Conservation (phyloP, 2,888 invertebrate genomes). For the Pilophorus perplexus region DNA sequence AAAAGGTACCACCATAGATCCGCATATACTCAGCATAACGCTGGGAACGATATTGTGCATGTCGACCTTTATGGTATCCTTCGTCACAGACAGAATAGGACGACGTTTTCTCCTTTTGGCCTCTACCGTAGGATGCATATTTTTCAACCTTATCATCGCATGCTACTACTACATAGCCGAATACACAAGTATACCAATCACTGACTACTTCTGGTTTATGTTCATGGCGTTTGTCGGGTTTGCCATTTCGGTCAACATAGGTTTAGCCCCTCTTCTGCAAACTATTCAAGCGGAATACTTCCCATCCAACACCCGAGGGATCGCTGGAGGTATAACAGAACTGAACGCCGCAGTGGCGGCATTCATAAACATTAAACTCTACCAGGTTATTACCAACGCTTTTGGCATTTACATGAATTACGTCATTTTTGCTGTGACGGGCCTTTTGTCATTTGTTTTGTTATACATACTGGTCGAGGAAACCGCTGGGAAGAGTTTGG, state of each 20-base stretch:
- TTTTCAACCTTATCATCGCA: constrained; percentile 40
- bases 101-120: constrained; percentile 45
- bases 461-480: constrained; percentile 47
- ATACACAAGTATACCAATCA: constrained; percentile 34
- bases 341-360: constrained; percentile 44
- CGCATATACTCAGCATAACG: constrained; percentile 41
- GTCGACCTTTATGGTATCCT: constrained; percentile 40
- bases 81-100: constrained; percentile 45
- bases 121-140: constrained; percentile 41
- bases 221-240: constrained; percentile 42
- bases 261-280: constrained; percentile 46
- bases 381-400: constrained; percentile 42
- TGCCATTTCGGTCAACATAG: constrained; percentile 45
- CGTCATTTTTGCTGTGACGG: constrained; percentile 41
- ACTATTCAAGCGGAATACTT: constrained; percentile 48
- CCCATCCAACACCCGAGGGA: constrained; percentile 47
- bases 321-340: constrained; percentile 46
- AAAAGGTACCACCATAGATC: constrained; percentile 22
- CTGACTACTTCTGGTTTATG: constrained; percentile 42
- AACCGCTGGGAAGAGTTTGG: constrained; percentile 48
- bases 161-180: constrained; percentile 43
- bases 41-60: constrained; percentile 45
- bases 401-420: constrained; percentile 47
- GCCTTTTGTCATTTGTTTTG: constrained; percentile 42
- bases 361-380: constrained; percentile 46